Evolutionary conservation across 2,797 vertebrate species (phyloP).

Genomic region (Artibeus lituratus): DNA sequence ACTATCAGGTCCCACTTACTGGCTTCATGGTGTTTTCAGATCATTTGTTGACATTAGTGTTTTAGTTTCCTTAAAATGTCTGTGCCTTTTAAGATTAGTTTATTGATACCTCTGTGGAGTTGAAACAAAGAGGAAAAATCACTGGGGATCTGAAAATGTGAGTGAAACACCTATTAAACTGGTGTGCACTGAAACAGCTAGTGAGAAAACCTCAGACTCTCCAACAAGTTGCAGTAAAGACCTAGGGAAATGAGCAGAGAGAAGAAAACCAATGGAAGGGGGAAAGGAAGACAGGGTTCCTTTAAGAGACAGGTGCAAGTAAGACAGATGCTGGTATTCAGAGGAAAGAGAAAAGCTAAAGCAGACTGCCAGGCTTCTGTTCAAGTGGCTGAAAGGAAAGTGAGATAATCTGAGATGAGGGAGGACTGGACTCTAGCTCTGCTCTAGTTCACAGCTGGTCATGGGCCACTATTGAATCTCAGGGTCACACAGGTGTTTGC

Average conservation of each 20-base stretch:
- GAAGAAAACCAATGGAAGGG: background rate
- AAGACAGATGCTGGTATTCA: background rate
- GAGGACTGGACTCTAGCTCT: background rate
- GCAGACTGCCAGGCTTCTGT: background rate
- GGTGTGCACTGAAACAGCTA: background rate
- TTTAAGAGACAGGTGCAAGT: background rate
- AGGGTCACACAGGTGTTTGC: background rate
- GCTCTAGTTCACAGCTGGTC: background rate
- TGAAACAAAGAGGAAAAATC: conserved; percentile 57
- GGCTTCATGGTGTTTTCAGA: conserved; percentile 18
- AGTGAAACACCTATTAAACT: conserved; percentile 23
- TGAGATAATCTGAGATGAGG: background rate
- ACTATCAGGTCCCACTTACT: background rate
- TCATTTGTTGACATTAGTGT: conserved; percentile 30
- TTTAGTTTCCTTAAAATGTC: conserved; percentile 19
- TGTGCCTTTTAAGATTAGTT: conserved; percentile 37
- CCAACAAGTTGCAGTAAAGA: background rate
- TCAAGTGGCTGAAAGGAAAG: background rate
- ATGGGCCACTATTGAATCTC: background rate
- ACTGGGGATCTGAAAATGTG: conserved; percentile 41
- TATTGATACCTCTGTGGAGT: conserved; percentile 57
- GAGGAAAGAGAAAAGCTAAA: background rate
- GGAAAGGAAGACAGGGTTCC: background rate
- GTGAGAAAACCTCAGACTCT: background rate
- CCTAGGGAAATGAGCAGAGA: background rate